These are phyloP conservation scores for Dysdera silvatica DNA, from an alignment of 1,140 invertebrate genomes.

Conservation along the genomic window DNA sequence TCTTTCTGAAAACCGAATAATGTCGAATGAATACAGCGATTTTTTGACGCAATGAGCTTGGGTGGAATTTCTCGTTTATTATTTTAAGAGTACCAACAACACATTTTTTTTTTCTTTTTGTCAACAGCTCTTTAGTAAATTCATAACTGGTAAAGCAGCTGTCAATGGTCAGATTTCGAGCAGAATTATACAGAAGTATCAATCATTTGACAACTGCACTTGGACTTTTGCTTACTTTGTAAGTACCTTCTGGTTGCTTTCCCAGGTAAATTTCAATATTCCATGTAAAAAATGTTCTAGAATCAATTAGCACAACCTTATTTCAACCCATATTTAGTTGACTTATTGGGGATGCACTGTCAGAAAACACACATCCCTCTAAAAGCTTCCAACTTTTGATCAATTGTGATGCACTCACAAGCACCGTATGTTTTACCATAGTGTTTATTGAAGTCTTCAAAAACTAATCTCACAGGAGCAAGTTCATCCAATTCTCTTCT, in stretches of 20 bases:
- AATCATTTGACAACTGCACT: slow-evolving; percentile 5
- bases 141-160: slow-evolving; percentile 24
- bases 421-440: neutral
- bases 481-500: neutral
- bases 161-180: slow-evolving; percentile 22
- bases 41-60: neutral
- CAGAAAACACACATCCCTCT: neutral
- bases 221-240: neutral
- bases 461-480: neutral
- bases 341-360: slow-evolving; percentile 1
- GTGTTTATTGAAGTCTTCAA: neutral
- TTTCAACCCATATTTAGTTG: neutral
- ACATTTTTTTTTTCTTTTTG: slow-evolving; percentile 20
- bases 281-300: slow-evolving; percentile 25
- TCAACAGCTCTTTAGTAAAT: slow-evolving; percentile 20
- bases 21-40: neutral
- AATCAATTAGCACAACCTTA: slow-evolving; percentile 25
- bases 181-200: slow-evolving; percentile 4
- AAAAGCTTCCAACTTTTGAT: neutral
- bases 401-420: neutral
- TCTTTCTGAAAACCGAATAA: slow-evolving; percentile 26
- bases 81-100: slow-evolving; percentile 26
- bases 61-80: slow-evolving; percentile 30
- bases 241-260: slow-evolving; percentile 23
- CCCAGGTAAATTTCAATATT: slow-evolving; percentile 32